Conservation (phyloP, 2,797 vertebrate species). For the Acanthurus lineatus region DNA sequence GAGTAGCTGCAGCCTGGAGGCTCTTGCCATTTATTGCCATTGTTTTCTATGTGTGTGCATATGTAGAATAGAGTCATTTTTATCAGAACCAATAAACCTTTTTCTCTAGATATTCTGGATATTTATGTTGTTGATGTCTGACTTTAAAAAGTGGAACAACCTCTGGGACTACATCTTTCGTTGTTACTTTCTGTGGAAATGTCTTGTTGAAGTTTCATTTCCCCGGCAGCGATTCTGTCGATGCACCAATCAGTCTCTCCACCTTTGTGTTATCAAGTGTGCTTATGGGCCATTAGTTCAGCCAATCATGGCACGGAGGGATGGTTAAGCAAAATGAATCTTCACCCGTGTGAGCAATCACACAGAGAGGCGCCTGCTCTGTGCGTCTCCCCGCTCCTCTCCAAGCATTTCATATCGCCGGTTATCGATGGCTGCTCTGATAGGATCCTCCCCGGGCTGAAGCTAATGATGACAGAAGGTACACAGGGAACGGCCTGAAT, state of each 20-base stretch:
- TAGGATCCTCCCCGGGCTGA: constrained; percentile 54
- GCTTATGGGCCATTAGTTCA: constrained; percentile 68
- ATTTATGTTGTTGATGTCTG: background rate
- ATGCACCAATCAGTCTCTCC: constrained; percentile 59
- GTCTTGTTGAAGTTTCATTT: constrained; percentile 39
- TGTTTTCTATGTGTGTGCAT: background rate
- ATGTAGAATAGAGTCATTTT: background rate
- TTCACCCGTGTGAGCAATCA: constrained; percentile 60
- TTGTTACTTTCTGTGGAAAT: constrained; percentile 33
- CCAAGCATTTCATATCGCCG: constrained; percentile 11
- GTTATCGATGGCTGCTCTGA: constrained; percentile 48
- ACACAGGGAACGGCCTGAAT: constrained; percentile 77
- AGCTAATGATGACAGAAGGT: constrained; percentile 78
- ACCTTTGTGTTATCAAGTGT: constrained; percentile 66
- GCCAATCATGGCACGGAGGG: constrained; percentile 43
- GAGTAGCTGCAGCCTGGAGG: constrained; percentile 12
- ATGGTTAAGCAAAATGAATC: constrained; percentile 64
- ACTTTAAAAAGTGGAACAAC: background rate
- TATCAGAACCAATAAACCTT: background rate
- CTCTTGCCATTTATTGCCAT: constrained; percentile 38
- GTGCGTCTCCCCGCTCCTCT: constrained; percentile 9
- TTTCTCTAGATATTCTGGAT: background rate
- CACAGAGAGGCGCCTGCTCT: constrained; percentile 2
- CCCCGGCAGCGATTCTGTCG: constrained; percentile 26
- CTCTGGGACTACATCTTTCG: background rate